Base-by-base conservation (phyloP, 2,113 vertebrate species). In the Pan paniscus region DNA sequence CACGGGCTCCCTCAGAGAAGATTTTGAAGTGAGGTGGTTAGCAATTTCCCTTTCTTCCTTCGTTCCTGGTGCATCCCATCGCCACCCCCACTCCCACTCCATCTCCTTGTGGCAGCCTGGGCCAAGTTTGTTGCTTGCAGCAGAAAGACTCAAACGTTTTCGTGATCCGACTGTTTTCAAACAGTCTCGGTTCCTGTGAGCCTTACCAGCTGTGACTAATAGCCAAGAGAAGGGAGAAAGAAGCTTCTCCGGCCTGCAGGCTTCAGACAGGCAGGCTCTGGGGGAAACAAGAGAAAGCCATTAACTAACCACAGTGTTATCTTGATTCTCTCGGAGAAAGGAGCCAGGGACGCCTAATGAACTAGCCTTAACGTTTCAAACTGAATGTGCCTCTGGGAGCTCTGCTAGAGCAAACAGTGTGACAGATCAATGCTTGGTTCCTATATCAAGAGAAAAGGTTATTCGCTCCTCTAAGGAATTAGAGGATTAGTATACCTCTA, bases 271-370 rank as follows among this genome's bases (percentile, higher is more conserved):
- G 98, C 98, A 98, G 99, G 98, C 99, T 99, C 99, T 99, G 97
- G 99, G 99, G 99, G 99, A 99, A 99, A 99, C 99, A 99, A 99
- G 99, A 99, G 99, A 99, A 99, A 99, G 99, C 99, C 99, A 99
- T 99, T 99, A 99, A 99, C 99, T 99, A 99, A 99, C 99, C 99
- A 99, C 99, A 99, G 99, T 99, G 99, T 99, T 99, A 99, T 99
- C 99, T 99, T 99, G 99, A 99, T 99, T 99, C 99, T 99, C 99
- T 99, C 98, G 96, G 99, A 99, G 99, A 99, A 99, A 99, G 98
- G 99, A 99, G 99, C 99, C 98, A 98, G 98, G 99, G 99, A 99
- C 97, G 98, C 99, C 99, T 99, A 99, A 99, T 99, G 99, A 99
- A 99, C 99, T 99, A 98, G 99, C 98, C 98, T 99, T 98, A 99